These are phyloP conservation scores for Charaxes varanes DNA, from an alignment of 1,140 invertebrate genomes.

Conservation along the genomic window DNA sequence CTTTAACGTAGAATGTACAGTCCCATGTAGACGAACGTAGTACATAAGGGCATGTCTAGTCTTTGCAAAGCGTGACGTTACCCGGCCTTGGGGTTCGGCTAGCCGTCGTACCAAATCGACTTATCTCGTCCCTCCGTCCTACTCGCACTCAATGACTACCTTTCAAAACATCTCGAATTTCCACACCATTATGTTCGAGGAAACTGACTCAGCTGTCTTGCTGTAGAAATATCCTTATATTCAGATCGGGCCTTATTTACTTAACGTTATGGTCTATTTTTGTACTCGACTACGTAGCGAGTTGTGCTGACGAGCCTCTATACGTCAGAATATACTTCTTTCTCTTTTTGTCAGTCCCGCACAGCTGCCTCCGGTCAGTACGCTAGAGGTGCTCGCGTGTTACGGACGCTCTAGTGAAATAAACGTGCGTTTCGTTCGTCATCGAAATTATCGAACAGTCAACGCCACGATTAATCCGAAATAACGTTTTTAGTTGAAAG, in stretches of 20 bases:
- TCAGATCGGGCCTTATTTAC: constrained; percentile 40
- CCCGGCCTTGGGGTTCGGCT: constrained; percentile 56
- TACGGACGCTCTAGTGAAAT: constrained; percentile 29
- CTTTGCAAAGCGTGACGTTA: constrained; percentile 56
- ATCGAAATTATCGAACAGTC: constrained; percentile 38
- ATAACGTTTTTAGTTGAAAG: constrained; percentile 14
- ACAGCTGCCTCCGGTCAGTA: constrained; percentile 63
- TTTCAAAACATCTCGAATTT: constrained; percentile 54
- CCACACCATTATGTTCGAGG: constrained; percentile 54
- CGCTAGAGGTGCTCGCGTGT: constrained; percentile 42
- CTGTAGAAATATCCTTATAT: constrained; percentile 9
- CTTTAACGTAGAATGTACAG: constrained; percentile 8
- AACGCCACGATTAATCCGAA: constrained; percentile 20
- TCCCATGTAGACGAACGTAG: constrained; percentile 8
- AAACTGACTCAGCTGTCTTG: constrained; percentile 61
- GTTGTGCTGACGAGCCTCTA: constrained; percentile 25
- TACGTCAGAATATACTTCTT: constrained; percentile 56
- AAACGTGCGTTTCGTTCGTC: constrained; percentile 23
- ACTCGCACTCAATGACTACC: constrained; percentile 50
- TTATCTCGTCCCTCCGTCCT: constrained; percentile 33
- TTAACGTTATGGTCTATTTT: constrained; percentile 28
- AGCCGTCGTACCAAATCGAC: constrained; percentile 36
- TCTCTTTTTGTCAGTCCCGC: constrained; percentile 61
- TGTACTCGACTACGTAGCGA: constrained; percentile 14
- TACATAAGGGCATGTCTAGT: constrained; percentile 46